Evolutionary conservation across 2,888 invertebrate genomes (phyloP), one percentile per base, ranked within the genome.

Genomic region (Caenorhabditis drosophilae): DNA sequence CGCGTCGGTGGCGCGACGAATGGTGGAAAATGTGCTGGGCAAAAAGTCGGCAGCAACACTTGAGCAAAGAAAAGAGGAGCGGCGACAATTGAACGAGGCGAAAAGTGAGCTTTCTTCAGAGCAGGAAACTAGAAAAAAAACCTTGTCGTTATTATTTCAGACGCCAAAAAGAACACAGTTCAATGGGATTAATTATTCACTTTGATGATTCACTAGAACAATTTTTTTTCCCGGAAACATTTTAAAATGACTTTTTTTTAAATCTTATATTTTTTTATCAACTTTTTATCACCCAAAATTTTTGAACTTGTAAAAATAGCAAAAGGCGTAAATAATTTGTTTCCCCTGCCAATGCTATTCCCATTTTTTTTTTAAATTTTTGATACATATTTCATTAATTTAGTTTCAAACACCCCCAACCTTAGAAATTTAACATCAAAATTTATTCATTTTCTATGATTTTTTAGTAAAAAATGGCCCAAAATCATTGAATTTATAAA

Each of bases 1-100:
- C 42, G 64, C 64, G 1, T 63, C 61, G 11, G 70, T 69, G 12
- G 74, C 74, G 4, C 53, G 74, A 15, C 59, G 74, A 6, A 61
- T 71, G 51, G 69, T 74, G 2, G 74, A 74, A 23, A 62, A 61
- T n/a, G 64, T 67, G 6, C 54, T 74, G 12, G 71, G 71, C 12
- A 61, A 63, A 25, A 64, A 70, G 52, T 54, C 71, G 0, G 52
- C 53, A 0, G 69, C 71, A 1, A 45, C 69, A 4, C 50, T 47
- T 20, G 74, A 74, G 46, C 59, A 74, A 41, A 60, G 62, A 15
- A 51, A 51, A 42, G 59, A 54, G 15, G 74, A 74, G 41, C 58
- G 63, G 18, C 54, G 62, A 4, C 56, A 69, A n/a, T 52, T 74
- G 0, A 62, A 56, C 20, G 67, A 68, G 4, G 71, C 67, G 1